A percentile compares a stretch with the other conserved stretches of the same genome.
Evolutionary conservation across 2,888 invertebrate species (phyloP).

Genomic region (Pegoplata infirma): DNA sequence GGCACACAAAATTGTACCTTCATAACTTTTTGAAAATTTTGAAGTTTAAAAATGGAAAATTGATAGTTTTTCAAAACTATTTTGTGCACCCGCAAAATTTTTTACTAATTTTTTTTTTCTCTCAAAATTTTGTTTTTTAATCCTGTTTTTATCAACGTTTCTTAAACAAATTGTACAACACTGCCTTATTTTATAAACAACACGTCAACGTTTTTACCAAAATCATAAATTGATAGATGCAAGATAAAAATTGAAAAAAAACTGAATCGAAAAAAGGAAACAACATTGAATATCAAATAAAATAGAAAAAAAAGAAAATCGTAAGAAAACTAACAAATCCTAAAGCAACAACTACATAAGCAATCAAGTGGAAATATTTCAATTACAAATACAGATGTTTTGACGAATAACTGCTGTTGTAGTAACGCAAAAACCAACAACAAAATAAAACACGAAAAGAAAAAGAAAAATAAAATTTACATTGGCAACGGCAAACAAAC

Average conservation of each 20-base stretch:
- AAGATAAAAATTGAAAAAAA: neutral
- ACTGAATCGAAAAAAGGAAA: neutral
- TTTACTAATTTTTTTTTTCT: too few species aligned
- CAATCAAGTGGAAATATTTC: conserved; percentile 46
- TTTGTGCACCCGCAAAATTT: too few species aligned
- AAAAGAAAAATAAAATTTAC: neutral
- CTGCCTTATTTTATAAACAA: neutral
- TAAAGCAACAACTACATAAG: conserved; percentile 36
- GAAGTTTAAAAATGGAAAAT: too few species aligned
- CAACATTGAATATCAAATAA: conserved; percentile 33
- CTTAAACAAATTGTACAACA: conserved; percentile 2
- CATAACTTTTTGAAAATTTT: too few species aligned
- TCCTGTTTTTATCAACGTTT: too few species aligned
- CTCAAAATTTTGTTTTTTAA: too few species aligned
- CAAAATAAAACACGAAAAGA: conserved; percentile 2
- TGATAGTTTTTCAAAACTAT: too few species aligned
- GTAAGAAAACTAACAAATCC: conserved; percentile 32
- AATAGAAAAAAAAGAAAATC: neutral
- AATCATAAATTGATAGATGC: conserved; percentile 41
- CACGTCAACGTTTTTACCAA: conserved; percentile 12
- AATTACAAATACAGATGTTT: conserved; percentile 45
- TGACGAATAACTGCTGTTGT: conserved; percentile 44
- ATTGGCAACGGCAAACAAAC: neutral
- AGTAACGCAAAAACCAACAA: neutral
- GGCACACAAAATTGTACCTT: too few species aligned